A percentile compares a stretch with the other conserved stretches of the same genome.
Conservation (phyloP, 2,113 vertebrate species). For the Serilophus lunatus region DNA sequence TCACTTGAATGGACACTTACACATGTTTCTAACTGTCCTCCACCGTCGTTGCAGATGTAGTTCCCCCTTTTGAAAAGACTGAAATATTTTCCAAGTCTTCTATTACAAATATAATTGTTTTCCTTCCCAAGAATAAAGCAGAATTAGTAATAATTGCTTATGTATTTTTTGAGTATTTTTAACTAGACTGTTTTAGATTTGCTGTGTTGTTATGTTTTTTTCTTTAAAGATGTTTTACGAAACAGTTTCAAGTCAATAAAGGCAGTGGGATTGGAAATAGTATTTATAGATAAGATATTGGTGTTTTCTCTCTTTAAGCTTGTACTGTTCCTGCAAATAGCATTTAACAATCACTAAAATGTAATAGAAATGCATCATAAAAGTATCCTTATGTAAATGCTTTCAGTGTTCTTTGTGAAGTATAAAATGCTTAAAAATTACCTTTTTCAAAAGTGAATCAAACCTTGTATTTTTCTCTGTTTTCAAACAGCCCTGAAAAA, state of each 20-base stretch:
- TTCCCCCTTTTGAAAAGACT: background rate
- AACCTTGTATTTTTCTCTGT: conserved; percentile 19
- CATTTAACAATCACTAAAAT: background rate
- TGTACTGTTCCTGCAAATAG: background rate
- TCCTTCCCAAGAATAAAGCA: background rate
- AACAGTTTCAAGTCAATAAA: background rate
- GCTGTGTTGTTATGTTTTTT: background rate
- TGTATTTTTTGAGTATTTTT: background rate
- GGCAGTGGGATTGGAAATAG: background rate
- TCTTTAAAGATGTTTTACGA: background rate
- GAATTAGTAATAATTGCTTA: background rate
- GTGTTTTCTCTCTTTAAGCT: background rate
- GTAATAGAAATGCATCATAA: background rate
- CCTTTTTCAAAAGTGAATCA: background rate
- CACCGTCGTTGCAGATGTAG: background rate
- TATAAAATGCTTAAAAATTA: background rate
- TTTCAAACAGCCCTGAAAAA: conserved; percentile 86
- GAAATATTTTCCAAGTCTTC: background rate
- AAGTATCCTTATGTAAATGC: background rate
- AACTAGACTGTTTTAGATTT: background rate
- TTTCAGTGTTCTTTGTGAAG: background rate
- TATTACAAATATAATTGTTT: background rate
- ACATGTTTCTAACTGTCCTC: background rate
- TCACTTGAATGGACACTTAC: background rate
- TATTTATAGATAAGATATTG: background rate